phyloP scores from a whole-genome alignment of 2,797 vertebrate genomes.

The Sphenodon punctatus region DNA sequence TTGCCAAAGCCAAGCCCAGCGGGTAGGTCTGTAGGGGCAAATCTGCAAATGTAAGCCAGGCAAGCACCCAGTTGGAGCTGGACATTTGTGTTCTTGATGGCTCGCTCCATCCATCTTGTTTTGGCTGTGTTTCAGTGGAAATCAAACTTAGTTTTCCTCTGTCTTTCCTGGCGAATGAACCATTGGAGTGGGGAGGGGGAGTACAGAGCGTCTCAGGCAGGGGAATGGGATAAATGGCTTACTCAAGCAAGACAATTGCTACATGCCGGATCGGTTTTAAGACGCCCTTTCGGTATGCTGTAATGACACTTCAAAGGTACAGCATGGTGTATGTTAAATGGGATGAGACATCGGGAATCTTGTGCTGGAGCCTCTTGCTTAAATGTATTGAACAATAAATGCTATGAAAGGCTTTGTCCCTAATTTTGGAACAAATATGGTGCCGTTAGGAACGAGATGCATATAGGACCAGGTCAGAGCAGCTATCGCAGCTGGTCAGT shows the following conservation, averaged over 20 bases:
- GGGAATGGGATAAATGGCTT: constrained; percentile 50
- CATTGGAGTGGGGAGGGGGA: constrained; percentile 22
- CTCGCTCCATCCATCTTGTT: background rate
- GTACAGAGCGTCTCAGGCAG: background rate
- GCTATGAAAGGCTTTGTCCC: background rate
- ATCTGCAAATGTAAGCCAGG: background rate
- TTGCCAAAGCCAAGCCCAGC: background rate
- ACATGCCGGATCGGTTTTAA: background rate
- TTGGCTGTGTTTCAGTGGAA: background rate
- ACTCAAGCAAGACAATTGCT: constrained; percentile 16
- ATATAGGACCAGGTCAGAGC: background rate
- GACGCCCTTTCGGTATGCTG: constrained; percentile 41
- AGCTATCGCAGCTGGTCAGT: too few species aligned
- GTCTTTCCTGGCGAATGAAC: constrained; percentile 13
- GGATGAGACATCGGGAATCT: background rate
- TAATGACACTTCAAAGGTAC: background rate
- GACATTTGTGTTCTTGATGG: background rate
- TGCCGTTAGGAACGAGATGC: background rate
- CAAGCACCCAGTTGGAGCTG: background rate
- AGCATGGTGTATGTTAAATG: background rate
- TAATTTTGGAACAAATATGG: background rate
- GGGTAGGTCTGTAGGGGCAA: background rate
- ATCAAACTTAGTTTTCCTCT: background rate
- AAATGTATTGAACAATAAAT: background rate
- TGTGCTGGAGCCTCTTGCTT: background rate